Percentiles rank a stretch among this genome's conserved stretches.
phyloP scores from a whole-genome alignment of 2,888 invertebrate species.

The Aspidiotus destructor region DNA sequence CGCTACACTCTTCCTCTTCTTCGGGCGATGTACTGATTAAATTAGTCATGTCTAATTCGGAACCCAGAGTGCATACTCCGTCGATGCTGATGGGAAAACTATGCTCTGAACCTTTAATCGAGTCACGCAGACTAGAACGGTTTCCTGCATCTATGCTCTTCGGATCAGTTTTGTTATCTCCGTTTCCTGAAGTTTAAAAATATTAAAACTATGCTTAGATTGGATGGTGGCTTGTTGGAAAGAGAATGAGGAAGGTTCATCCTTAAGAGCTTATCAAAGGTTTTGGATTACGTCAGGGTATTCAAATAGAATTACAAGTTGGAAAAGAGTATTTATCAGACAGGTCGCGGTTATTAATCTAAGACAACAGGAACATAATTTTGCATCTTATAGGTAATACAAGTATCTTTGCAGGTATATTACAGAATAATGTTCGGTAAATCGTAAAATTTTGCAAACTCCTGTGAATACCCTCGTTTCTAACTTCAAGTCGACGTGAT shows the following conservation, averaged over 20 bases:
- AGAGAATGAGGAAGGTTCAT: background rate
- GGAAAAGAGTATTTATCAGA: too few relatives aligned
- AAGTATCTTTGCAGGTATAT: too few relatives aligned
- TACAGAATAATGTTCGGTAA: too few relatives aligned
- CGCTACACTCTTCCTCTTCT: slow-evolving; percentile 38
- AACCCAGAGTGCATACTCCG: slow-evolving; percentile 28
- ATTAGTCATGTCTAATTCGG: slow-evolving; percentile 39
- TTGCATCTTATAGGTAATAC: too few relatives aligned
- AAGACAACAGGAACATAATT: too few relatives aligned
- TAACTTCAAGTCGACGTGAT: too few relatives aligned
- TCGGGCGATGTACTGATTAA: slow-evolving; percentile 39
- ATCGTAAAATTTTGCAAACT: too few relatives aligned
- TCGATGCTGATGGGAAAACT: slow-evolving; percentile 30
- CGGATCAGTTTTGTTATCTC: slow-evolving; percentile 14
- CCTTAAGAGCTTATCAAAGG: background rate
- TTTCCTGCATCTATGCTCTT: background rate
- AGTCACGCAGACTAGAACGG: slow-evolving; percentile 27
- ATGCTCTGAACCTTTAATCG: slow-evolving; percentile 27
- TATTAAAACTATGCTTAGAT: background rate
- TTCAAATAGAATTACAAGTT: too few relatives aligned
- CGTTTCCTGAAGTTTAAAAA: background rate
- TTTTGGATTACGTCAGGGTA: too few relatives aligned
- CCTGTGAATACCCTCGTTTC: too few relatives aligned
- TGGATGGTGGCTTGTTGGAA: background rate
- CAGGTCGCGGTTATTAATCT: too few relatives aligned